Base-by-base conservation (phyloP, 2,797 vertebrate genomes). In the Antrozous pallidus region DNA sequence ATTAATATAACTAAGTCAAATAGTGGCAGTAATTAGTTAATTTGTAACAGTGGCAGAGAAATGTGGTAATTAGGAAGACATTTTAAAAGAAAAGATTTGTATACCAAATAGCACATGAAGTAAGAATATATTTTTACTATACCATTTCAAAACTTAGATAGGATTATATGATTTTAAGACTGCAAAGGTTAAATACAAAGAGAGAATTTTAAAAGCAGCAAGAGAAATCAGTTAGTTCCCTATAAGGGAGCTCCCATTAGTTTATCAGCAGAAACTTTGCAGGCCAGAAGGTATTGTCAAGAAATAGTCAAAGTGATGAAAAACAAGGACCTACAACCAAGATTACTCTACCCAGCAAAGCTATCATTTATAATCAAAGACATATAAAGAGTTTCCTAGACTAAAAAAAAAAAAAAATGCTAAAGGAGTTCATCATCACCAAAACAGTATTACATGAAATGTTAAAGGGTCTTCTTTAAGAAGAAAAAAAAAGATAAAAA, bases 61-160 rank as follows among this genome's bases (percentile, higher is more conserved):
- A 87, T 78, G 36, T 88, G 22, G 20, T 77, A 74, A 92, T 40
- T 38, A 89, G 51, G 40, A 28, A 87, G 75, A 94, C 33, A 61
- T 87, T 87, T 54, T 54, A 61, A 54, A 93, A 70, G 49, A 88
- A 82, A 86, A 85, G 26, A 65, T 31, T 33, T 49, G 11, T 0
- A 20, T 14, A 63, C 77, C 38, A 78, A 78, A 47, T 47, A 92
- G 56, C 49, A 74, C 2, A 14, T 45, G 36, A 89, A 65, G 16
- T n/a, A 61, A 87, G 17, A 38, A 80, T 31, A 89, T 51, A 38
- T 38, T 95, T 88, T 91, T 75, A 84, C 80, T 75, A 89, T 69
- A 70, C 10, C 26, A 89, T 90, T 89, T 81, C 31, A 54, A 86
- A 95, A 47, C 86, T 86, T 80, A 85, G 7, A 22, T 73, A 47